Conservation (phyloP, 2,113 vertebrate species). For the Canis aureus region DNA sequence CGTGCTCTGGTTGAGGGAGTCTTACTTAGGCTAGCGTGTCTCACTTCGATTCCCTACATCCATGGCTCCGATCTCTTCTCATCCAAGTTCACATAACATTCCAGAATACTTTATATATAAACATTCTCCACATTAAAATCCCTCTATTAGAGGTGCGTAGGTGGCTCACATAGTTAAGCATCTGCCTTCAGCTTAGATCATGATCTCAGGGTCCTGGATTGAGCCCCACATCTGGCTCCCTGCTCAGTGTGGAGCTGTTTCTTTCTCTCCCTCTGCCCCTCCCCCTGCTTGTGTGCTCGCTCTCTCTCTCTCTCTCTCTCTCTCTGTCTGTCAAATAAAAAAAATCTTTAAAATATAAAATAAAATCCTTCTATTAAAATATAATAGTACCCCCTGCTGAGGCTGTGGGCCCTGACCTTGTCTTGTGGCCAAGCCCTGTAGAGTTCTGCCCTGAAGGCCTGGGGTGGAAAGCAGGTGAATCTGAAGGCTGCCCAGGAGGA, state of each 20-base stretch:
- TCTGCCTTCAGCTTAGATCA: no score
- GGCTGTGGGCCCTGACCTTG: constrained; percentile 94
- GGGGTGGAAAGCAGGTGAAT: constrained; percentile 94
- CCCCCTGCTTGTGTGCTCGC: no score
- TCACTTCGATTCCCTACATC: not conserved
- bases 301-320: no score
- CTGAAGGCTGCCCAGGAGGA: constrained; percentile 93
- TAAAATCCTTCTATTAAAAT: not conserved
- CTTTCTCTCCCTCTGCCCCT: no score
- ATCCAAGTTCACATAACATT: not conserved
- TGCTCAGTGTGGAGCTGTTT: no score
- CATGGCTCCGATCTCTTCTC: not conserved
- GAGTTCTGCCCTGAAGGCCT: constrained; percentile 94
- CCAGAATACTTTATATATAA: not conserved
- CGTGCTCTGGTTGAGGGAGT: not conserved
- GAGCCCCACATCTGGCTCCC: no score
- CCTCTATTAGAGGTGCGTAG: no score
- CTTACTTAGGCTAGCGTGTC: not conserved
- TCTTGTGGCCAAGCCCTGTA: constrained; percentile 95
- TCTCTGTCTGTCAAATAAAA: no score
- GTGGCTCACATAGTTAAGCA: no score
- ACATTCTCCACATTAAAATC: not conserved
- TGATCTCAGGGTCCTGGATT: no score
- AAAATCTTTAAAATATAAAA: not conserved
- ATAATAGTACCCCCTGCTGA: constrained; percentile 89